phyloP scores from a whole-genome alignment of 2,888 invertebrate genomes.

The Spodoptera picta region DNA sequence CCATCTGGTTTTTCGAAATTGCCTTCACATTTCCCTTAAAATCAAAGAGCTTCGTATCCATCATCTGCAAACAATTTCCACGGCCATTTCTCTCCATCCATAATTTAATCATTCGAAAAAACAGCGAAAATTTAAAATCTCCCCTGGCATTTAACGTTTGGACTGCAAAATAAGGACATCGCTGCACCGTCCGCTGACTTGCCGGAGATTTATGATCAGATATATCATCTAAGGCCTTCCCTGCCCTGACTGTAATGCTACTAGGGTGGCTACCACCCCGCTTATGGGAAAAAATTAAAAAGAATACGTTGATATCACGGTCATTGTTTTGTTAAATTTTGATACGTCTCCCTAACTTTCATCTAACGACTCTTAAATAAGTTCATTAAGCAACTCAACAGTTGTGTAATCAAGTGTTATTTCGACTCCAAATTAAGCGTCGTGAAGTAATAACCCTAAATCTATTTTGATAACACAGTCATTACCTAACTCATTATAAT shows the following conservation, averaged over 20 bases:
- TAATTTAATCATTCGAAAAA: constrained; percentile 44
- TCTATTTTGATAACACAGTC: constrained; percentile 27
- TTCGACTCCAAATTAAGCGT: constrained; percentile 22
- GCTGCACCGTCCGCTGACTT: constrained; percentile 61
- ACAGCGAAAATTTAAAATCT: constrained; percentile 48
- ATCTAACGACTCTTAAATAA: constrained; percentile 4
- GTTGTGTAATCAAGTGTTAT: constrained; percentile 20
- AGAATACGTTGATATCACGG: constrained; percentile 28
- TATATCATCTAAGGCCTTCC: constrained; percentile 77
- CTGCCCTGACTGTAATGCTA: constrained; percentile 39
- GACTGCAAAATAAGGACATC: constrained; percentile 53
- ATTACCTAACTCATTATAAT: constrained; percentile 28
- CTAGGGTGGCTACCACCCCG: constrained; percentile 27
- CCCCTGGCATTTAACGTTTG: constrained; percentile 50
- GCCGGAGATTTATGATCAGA: constrained; percentile 80
- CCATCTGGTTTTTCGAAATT: too few species aligned
- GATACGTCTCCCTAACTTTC: not conserved
- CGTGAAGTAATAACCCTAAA: constrained; percentile 25
- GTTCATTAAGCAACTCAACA: constrained; percentile 17
- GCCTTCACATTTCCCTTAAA: constrained; percentile 24
- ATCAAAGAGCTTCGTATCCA: constrained; percentile 41
- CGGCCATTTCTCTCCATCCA: constrained; percentile 39
- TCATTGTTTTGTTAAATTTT: constrained; percentile 21
- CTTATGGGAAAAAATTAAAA: constrained; percentile 46
- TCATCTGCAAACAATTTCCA: constrained; percentile 43